Conservation (phyloP, 1,140 invertebrate genomes). For the Ylistrum balloti region DNA sequence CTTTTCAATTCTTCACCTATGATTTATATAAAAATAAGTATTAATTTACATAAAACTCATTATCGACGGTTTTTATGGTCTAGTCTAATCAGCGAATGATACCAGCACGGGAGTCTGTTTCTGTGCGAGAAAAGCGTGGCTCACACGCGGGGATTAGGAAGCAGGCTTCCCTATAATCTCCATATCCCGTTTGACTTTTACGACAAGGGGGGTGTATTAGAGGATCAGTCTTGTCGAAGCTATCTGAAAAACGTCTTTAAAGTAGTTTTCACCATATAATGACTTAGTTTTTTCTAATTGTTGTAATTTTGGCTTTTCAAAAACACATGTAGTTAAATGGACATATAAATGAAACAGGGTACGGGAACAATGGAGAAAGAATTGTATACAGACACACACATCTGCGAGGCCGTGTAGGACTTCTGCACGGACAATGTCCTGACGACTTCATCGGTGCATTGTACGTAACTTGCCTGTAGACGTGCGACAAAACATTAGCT, state of each 20-base stretch:
- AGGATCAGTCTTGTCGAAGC: background rate
- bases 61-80: slow-evolving; percentile 56
- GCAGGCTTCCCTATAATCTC: slow-evolving; percentile 7
- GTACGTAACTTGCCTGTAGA: background rate
- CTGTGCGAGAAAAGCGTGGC: background rate
- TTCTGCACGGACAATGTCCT: background rate
- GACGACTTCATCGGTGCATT: background rate
- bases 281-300: slow-evolving; percentile 39
- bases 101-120: slow-evolving; percentile 41
- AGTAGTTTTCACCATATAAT: slow-evolving; percentile 40
- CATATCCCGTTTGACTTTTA: slow-evolving; percentile 16
- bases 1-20: slow-evolving; percentile 60
- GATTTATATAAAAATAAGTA: slow-evolving; percentile 66
- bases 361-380: background rate
- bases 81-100: slow-evolving; percentile 43
- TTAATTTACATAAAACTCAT: slow-evolving; percentile 66
- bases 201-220: background rate
- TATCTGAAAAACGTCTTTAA: slow-evolving; percentile 38
- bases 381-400: background rate
- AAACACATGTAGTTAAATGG: slow-evolving; percentile 35
- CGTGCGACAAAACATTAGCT: background rate
- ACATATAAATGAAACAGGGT: slow-evolving; percentile 26
- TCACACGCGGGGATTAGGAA: slow-evolving; percentile 36
- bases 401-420: background rate
- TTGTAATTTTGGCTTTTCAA: slow-evolving; percentile 36